phyloP scores from a whole-genome alignment of 2,888 invertebrate genomes.

The Galerucella nymphaeae region DNA sequence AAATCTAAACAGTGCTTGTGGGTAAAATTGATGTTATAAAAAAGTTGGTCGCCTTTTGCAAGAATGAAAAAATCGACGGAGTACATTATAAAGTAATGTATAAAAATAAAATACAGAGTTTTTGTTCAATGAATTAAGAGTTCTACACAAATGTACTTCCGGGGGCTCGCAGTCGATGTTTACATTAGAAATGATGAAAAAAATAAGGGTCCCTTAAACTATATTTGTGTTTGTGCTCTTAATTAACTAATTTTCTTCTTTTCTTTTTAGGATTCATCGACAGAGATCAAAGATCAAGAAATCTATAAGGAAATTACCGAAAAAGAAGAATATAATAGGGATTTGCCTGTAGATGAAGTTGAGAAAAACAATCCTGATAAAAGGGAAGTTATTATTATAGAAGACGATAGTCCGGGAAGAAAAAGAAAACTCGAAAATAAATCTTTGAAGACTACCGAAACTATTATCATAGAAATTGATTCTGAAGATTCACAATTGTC shows the following conservation, averaged over 20 bases:
- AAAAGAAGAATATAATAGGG: constrained; percentile 19
- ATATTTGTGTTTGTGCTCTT: constrained; percentile 58
- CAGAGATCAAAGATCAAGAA: not conserved
- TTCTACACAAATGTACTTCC: constrained; percentile 53
- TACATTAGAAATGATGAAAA: constrained; percentile 17
- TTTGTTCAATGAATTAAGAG: constrained; percentile 50
- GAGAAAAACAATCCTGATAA: constrained; percentile 30
- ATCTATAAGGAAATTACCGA: too few relatives aligned
- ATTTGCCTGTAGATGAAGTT: constrained; percentile 22
- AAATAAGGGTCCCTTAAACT: constrained; percentile 43
- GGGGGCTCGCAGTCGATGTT: constrained; percentile 37
- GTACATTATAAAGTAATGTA: constrained; percentile 31
- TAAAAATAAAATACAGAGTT: constrained; percentile 17
- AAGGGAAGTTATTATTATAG: constrained; percentile 41
- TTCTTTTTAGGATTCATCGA: constrained; percentile 52
- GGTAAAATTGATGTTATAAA: not conserved
- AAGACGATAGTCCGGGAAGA: constrained; percentile 40
- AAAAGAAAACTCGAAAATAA: constrained; percentile 5
- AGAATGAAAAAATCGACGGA: not conserved
- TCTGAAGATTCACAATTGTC: constrained; percentile 20
- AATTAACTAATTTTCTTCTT: constrained; percentile 46
- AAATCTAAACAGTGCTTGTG: not conserved
- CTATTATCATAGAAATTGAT: constrained; percentile 24
- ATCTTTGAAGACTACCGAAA: not conserved
- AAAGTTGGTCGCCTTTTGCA: not conserved